Evolutionary conservation across 1,140 invertebrate species (phyloP).

Genomic region (Sesamia nonagrioides): DNA sequence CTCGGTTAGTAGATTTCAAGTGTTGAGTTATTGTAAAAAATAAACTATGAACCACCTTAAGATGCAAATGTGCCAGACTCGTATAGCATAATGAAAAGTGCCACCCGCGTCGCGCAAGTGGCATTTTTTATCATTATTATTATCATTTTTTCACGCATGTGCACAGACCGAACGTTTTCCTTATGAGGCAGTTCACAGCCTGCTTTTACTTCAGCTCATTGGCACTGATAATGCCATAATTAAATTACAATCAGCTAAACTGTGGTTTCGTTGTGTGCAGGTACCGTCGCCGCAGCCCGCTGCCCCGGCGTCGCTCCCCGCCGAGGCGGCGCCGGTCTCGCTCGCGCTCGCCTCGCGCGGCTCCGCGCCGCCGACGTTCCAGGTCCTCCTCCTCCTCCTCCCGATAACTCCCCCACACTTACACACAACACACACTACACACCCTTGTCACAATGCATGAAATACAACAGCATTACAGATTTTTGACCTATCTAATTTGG

Average conservation of each 20-base stretch:
- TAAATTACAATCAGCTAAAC: no score
- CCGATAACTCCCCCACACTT: conserved; percentile 85
- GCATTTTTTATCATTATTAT: no score
- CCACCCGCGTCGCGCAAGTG: no score
- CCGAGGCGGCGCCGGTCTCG: conserved; percentile 88
- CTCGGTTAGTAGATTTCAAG: conserved; percentile 63
- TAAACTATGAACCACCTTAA: no score
- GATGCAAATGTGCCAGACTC: no score
- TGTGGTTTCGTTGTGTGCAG: conserved; percentile 68
- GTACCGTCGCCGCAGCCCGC: conserved; percentile 89
- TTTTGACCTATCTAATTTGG: conserved; percentile 9
- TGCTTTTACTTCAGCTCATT: no score
- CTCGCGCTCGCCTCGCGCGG: conserved; percentile 89
- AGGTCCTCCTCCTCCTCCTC: conserved; percentile 94
- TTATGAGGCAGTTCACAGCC: no score
- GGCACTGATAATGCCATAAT: no score
- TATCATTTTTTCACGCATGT: no score
- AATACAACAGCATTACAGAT: conserved; percentile 36
- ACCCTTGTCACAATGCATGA: conserved; percentile 22
- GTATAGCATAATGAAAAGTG: no score
- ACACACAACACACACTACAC: conserved; percentile 42
- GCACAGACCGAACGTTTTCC: no score
- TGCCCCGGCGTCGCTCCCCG: conserved; percentile 84
- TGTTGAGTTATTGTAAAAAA: no score
- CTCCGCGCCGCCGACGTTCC: conserved; percentile 92